Base-by-base conservation (phyloP, 2,797 vertebrate genomes). In the Melanotaenia nigrans region DNA sequence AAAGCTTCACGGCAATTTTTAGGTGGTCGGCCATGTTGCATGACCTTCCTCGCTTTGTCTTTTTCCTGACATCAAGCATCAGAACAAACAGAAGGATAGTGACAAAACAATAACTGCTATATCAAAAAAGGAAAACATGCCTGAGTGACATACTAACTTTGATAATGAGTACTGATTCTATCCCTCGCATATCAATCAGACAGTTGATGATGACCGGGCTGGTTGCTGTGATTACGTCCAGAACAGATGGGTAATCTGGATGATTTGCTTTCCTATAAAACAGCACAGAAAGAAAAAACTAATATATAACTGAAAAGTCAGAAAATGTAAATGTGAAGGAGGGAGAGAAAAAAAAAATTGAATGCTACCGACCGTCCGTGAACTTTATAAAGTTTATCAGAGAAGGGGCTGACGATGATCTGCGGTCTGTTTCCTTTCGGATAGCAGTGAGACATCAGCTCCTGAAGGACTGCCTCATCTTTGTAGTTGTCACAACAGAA, bases 401-500 rank as follows among this genome's bases (percentile, higher is more conserved):
- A 78, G 77, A 90, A 93, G 3, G 80, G 62, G 65, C 84, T 87
- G 73, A 94, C 91, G 0, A 93, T 87, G 73, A 94, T 93, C 81
- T 92, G 91, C 0, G 91, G 91, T 56, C 92, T 81, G 62, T 63
- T 87, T 63, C 87, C 86, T 56, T 64, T 87, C 2, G 79, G 65
- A 60, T 90, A 93, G 65, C 79, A 85, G 3, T 7, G 63, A 6
- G 79, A 62, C 93, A 93, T 93, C 56, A 93, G 73, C 25, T 85
- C 82, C 83, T 93, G 87, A 0, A 93, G 84, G 60, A 92, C 80
- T 0, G 42, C 65, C 73, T 94, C 93, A 3, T 94, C 93, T 56
- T 65, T 90, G 83, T 92, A 90, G 81, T 91, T 93, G 75, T 93
- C 93, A 22, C 92, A 94, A 80, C 93, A 93, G 81, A 93, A 94